Evolutionary conservation across 2,888 invertebrate genomes (phyloP).

Genomic region (Muschampia plurimacula): DNA sequence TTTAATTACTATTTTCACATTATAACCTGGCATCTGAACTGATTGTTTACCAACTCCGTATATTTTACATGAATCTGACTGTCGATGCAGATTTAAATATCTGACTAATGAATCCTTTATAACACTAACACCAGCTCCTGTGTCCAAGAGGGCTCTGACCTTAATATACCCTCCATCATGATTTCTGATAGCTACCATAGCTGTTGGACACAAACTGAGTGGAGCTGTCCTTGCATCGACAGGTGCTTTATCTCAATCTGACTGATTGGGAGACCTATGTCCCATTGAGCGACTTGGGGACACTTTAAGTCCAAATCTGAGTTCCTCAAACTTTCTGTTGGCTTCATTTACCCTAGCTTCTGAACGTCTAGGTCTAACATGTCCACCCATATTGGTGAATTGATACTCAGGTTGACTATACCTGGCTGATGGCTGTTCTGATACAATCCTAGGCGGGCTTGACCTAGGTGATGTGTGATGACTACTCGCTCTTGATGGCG

Average conservation of each 20-base stretch:
- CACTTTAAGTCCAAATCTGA: neutral
- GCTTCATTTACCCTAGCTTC: neutral
- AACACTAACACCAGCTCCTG: slow-evolving; percentile 14
- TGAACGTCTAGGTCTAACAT: neutral
- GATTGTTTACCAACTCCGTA: slow-evolving; percentile 1
- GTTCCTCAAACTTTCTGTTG: neutral
- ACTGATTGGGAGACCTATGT: neutral
- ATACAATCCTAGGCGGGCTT: too few species aligned
- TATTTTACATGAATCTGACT: slow-evolving; percentile 18
- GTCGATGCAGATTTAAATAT: slow-evolving; percentile 22
- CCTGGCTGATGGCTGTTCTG: neutral
- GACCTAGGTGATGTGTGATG: too few species aligned
- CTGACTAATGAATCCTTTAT: slow-evolving; percentile 23
- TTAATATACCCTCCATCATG: neutral
- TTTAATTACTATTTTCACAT: slow-evolving; percentile 6
- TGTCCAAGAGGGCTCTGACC: slow-evolving; percentile 14
- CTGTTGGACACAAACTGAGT: slow-evolving; percentile 10
- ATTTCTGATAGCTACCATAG: slow-evolving; percentile 8
- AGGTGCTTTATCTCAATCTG: slow-evolving; percentile 10
- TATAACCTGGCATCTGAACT: slow-evolving; percentile 4
- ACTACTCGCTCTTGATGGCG: neutral
- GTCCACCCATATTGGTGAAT: neutral
- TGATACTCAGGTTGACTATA: neutral
- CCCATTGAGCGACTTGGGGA: neutral
- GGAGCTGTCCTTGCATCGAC: slow-evolving; percentile 9